Evolutionary conservation across 2,797 vertebrate genomes (phyloP).

Genomic region (Eulemur coronatus): DNA sequence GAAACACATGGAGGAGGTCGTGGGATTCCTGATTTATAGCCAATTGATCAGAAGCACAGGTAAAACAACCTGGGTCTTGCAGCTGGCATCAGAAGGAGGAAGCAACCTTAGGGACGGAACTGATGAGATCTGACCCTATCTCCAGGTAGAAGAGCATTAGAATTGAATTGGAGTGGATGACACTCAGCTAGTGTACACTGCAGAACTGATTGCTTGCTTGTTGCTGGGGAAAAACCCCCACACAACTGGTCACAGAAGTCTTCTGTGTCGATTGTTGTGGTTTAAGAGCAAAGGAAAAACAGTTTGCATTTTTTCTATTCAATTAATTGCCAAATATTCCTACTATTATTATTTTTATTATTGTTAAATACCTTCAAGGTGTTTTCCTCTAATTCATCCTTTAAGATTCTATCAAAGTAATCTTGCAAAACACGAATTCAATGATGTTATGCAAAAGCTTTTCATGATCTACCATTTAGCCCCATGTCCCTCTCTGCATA

Average conservation of each 20-base stretch:
- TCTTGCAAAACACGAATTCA: not conserved
- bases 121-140: not conserved
- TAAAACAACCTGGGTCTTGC: not conserved
- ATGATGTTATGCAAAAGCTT: not conserved
- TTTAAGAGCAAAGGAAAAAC: not conserved
- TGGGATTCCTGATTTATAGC: not conserved
- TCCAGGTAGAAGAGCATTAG: not conserved
- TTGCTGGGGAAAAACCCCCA: not conserved
- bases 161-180: not conserved
- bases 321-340: not conserved
- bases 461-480: not conserved
- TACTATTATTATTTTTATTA: not conserved
- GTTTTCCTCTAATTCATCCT: not conserved
- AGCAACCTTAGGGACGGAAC: not conserved
- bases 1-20: not conserved
- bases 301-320: not conserved
- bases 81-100: not conserved
- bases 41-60: not conserved
- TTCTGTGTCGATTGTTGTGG: not conserved
- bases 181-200: not conserved
- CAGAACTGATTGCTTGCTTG: not conserved
- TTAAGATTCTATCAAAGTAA: not conserved
- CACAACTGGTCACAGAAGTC: not conserved
- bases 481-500: not conserved
- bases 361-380: not conserved